phyloP scores from a whole-genome alignment of 2,113 vertebrate genomes.

The Eretmochelys imbricata region DNA sequence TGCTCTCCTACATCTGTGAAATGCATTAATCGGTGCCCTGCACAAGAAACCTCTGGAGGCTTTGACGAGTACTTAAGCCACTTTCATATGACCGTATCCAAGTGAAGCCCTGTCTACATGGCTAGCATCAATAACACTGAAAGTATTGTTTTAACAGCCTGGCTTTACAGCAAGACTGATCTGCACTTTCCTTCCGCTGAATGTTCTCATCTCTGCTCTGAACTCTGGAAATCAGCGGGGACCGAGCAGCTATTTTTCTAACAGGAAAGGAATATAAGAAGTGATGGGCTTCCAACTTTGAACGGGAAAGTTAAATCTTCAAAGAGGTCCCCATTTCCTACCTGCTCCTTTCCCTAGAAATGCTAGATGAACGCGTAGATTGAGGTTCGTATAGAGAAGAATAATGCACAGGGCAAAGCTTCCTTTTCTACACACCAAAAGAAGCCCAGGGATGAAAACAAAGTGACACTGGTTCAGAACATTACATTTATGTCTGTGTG shows the following conservation, averaged over 20 bases:
- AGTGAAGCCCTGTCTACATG: background rate
- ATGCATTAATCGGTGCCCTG: background rate
- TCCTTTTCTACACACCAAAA: background rate
- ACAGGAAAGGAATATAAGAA: conserved; percentile 21
- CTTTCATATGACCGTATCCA: background rate
- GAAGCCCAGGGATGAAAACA: background rate
- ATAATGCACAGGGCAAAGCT: background rate
- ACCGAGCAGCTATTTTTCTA: background rate
- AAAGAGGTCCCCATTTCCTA: conserved; percentile 30
- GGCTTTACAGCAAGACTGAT: background rate
- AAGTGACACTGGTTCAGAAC: background rate
- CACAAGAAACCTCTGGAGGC: background rate
- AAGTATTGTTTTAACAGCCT: background rate
- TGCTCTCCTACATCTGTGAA: background rate
- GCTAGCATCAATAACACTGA: background rate
- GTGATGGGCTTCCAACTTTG: conserved; percentile 12
- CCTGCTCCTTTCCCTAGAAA: background rate
- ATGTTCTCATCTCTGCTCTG: background rate
- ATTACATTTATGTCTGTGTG: background rate
- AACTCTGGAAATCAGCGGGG: background rate
- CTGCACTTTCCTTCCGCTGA: background rate
- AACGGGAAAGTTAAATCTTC: conserved; percentile 51
- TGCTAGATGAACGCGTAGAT: background rate
- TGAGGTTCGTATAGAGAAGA: background rate
- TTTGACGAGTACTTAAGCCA: background rate